Conservation (phyloP, 2,888 invertebrate species). For the Antheraea yamamai region DNA sequence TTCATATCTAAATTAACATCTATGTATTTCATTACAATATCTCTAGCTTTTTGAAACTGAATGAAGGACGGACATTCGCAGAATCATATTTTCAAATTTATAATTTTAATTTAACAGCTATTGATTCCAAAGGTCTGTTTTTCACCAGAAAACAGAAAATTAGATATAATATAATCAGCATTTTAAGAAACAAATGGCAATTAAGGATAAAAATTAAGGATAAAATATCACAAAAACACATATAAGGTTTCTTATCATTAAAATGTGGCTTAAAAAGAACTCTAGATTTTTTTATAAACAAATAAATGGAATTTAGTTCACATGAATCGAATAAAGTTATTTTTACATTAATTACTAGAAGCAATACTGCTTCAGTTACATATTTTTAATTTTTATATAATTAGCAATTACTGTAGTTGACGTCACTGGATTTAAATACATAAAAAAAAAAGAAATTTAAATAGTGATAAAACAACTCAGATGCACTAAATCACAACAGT, state of each 20-base stretch:
- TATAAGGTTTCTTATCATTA: too few relatives aligned
- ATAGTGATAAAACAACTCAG: constrained; percentile 58
- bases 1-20: not conserved
- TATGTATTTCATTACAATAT: not conserved
- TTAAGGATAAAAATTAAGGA: too few relatives aligned
- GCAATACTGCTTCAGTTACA: not conserved
- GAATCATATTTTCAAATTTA: not conserved
- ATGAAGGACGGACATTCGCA: not conserved
- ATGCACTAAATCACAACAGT: constrained; percentile 72
- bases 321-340: not conserved
- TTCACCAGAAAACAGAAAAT: too few relatives aligned
- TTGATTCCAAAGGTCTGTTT: too few relatives aligned
- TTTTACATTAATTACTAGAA: not conserved
- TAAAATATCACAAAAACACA: too few relatives aligned
- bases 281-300: too few relatives aligned
- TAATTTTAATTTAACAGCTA: not conserved
- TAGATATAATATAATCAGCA: too few relatives aligned
- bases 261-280: too few relatives aligned
- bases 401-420: not conserved
- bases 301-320: not conserved
- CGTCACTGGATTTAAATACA: constrained; percentile 27
- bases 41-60: not conserved
- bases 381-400: not conserved
- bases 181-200: too few relatives aligned
- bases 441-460: constrained; percentile 40